Evolutionary conservation across 2,797 vertebrate species (phyloP).

Genomic region (Lepidocolaptes lacrymiger): DNA sequence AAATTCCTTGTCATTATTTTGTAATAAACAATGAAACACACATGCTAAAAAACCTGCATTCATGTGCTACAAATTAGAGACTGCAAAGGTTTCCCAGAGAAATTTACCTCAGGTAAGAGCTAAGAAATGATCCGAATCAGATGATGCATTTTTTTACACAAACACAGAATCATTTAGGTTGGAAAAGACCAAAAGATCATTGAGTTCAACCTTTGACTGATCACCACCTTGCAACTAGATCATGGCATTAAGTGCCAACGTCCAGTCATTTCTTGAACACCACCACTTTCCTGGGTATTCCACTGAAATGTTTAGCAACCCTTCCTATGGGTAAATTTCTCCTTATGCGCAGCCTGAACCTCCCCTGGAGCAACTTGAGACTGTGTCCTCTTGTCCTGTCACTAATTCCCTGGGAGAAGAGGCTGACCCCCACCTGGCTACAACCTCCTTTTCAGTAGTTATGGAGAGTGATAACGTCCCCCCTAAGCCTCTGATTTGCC

Average conservation of each 20-base stretch:
- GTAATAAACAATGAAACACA: neutral
- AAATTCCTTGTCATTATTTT: neutral
- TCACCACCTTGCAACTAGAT: neutral
- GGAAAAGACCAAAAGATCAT: neutral
- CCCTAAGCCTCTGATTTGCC: neutral
- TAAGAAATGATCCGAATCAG: neutral
- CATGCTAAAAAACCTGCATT: neutral
- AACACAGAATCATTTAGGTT: neutral
- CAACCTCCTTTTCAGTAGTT: neutral
- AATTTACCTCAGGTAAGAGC: neutral
- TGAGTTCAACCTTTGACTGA: neutral
- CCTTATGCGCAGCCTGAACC: neutral
- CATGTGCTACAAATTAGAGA: neutral
- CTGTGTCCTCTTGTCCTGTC: neutral
- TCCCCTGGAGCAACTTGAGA: neutral
- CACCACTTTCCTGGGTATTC: neutral
- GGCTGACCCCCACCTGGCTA: neutral
- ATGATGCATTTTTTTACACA: neutral
- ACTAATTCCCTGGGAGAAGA: neutral
- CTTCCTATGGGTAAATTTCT: neutral
- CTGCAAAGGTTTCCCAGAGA: neutral
- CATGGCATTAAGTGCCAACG: rapidly evolving
- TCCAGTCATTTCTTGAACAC: neutral
- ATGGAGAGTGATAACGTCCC: too few relatives aligned
- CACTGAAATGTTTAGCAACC: neutral